Evolutionary conservation across 2,888 invertebrate species (phyloP).

Genomic region (Lasioglossum lativentre): DNA sequence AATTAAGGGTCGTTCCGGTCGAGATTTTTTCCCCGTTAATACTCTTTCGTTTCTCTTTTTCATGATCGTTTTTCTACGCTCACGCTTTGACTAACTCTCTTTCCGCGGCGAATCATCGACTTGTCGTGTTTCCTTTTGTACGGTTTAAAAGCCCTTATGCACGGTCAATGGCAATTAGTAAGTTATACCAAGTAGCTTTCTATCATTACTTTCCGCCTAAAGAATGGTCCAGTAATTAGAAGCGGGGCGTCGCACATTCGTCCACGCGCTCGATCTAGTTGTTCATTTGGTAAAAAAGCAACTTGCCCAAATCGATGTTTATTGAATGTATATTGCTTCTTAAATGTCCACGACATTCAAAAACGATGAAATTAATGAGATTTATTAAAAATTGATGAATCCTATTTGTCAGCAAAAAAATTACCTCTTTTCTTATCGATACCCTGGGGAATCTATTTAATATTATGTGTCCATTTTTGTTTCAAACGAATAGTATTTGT

Average conservation of each 20-base stretch:
- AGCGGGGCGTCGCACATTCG: background rate
- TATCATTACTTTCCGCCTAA: background rate
- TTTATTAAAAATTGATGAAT: too few relatives aligned
- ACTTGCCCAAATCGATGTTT: too few relatives aligned
- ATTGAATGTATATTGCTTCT: too few relatives aligned
- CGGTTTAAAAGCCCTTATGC: background rate
- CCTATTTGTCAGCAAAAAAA: too few relatives aligned
- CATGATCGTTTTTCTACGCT: background rate
- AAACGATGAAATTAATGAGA: too few relatives aligned
- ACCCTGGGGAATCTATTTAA: too few relatives aligned
- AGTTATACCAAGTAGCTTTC: background rate
- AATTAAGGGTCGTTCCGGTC: slow-evolving; percentile 78
- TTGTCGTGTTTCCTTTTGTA: background rate
- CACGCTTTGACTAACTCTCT: slow-evolving; percentile 6
- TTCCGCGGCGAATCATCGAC: background rate
- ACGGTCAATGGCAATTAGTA: slow-evolving; percentile 12
- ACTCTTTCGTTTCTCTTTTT: slow-evolving; percentile 31
- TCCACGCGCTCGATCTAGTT: too few relatives aligned
- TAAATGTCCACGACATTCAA: too few relatives aligned
- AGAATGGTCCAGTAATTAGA: background rate
- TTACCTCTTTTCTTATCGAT: too few relatives aligned
- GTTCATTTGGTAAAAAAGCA: too few relatives aligned
- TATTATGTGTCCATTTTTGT: too few relatives aligned
- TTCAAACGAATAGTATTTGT: too few relatives aligned
- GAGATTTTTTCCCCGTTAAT: slow-evolving; percentile 56